Percentiles rank a stretch among this genome's conserved stretches.
phyloP scores from a whole-genome alignment of 64 coral and sea anemone genomes.

The Montipora foliosa region DNA sequence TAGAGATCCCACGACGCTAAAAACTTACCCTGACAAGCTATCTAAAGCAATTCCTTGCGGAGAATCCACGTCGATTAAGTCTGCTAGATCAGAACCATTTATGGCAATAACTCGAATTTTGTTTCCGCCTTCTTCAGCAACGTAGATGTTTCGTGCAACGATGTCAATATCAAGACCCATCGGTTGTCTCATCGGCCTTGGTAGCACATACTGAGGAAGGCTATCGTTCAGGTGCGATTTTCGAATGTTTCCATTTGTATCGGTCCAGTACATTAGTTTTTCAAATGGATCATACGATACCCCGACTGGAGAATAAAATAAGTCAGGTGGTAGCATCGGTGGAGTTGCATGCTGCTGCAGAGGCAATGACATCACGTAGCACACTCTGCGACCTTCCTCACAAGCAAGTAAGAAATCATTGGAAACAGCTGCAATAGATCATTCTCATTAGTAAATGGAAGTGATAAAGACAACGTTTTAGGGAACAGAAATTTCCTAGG shows the following conservation, averaged over 20 bases:
- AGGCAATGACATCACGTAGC: neutral
- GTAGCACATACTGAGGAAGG: neutral
- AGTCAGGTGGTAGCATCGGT: neutral
- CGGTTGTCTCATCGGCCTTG: neutral
- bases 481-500: no score
- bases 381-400: slow-evolving; percentile 8
- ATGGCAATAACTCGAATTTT: slow-evolving; percentile 21
- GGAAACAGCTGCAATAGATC: neutral
- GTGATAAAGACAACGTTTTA: neutral
- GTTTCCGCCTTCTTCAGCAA: neutral
- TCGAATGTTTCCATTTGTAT: slow-evolving; percentile 16
- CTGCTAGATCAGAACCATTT: neutral
- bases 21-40: slow-evolving; percentile 11
- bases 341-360: neutral
- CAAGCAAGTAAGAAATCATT: slow-evolving; percentile 15
- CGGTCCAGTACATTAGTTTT: slow-evolving; percentile 41
- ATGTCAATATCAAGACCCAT: slow-evolving; percentile 46
- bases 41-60: slow-evolving; percentile 44
- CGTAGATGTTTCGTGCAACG: slow-evolving; percentile 56
- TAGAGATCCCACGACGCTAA: neutral
- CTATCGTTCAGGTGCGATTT: slow-evolving; percentile 8
- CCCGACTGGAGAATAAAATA: neutral
- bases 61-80: neutral
- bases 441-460: neutral
- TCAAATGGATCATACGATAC: slow-evolving; percentile 35